Conservation (phyloP, 2,797 vertebrate genomes). For the Sebastes vulpes region DNA sequence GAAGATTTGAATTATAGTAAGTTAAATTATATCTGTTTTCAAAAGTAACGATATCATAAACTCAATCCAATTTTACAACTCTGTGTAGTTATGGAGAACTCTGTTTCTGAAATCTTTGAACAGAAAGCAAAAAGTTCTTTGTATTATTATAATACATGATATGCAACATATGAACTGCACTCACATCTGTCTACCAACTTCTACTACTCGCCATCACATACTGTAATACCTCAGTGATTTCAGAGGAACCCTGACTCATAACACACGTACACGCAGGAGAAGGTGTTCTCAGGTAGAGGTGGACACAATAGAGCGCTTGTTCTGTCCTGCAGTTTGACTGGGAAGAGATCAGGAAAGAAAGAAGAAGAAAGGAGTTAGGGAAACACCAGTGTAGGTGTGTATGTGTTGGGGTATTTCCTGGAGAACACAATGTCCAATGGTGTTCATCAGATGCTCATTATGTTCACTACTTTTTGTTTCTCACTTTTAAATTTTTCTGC, state of each 20-base stretch:
- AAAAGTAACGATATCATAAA: not conserved
- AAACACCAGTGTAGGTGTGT: not conserved
- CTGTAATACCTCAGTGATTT: not conserved
- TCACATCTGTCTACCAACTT: not conserved
- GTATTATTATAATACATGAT: not conserved
- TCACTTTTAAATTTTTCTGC: not conserved
- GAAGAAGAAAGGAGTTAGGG: not conserved
- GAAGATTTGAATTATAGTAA: not conserved
- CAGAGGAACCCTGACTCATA: not conserved
- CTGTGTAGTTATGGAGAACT: not conserved
- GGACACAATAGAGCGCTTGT: conserved; percentile 66
- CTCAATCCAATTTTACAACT: not conserved
- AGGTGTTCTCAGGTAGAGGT: conserved; percentile 51
- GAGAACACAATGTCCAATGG: not conserved
- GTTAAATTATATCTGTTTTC: not conserved
- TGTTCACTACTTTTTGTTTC: not conserved
- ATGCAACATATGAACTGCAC: not conserved
- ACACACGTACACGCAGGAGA: not conserved
- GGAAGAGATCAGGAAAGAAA: not conserved
- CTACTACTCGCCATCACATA: not conserved
- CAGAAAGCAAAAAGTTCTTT: not conserved
- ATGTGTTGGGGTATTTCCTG: conserved; percentile 14
- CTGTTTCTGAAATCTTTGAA: not conserved
- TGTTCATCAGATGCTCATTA: not conserved
- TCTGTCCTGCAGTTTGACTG: conserved; percentile 27